phyloP scores from a whole-genome alignment of 2,888 invertebrate genomes.

The Steromphala cineraria region DNA sequence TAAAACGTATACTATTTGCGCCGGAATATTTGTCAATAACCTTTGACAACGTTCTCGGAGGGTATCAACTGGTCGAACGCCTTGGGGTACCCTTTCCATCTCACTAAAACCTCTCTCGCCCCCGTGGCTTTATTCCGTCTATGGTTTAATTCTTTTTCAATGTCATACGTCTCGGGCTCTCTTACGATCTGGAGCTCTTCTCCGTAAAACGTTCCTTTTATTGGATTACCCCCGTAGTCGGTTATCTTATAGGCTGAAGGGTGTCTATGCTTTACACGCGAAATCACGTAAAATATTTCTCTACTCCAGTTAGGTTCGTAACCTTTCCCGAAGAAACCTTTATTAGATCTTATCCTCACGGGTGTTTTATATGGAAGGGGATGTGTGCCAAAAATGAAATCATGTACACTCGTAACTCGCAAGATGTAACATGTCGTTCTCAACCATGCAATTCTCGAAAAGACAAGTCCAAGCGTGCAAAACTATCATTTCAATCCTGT shows the following conservation, averaged over 20 bases:
- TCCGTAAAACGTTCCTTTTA: background rate
- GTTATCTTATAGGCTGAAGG: background rate
- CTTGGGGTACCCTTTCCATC: background rate
- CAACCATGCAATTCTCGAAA: too few species aligned
- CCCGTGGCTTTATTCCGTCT: background rate
- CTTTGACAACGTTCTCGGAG: background rate
- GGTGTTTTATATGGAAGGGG: too few species aligned
- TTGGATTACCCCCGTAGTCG: background rate
- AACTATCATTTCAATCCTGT: too few species aligned
- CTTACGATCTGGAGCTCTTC: background rate
- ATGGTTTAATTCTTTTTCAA: background rate
- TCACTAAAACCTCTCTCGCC: background rate
- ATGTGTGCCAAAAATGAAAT: too few species aligned
- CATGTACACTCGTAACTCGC: too few species aligned
- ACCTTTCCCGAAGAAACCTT: too few species aligned
- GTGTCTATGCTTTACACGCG: background rate
- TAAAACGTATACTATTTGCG: too few species aligned
- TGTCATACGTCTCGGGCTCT: background rate
- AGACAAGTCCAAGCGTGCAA: too few species aligned
- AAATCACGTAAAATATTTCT: background rate
- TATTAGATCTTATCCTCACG: too few species aligned
- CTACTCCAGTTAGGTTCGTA: background rate
- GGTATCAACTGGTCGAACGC: background rate
- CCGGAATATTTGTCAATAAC: too few species aligned
- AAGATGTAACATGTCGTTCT: too few species aligned